Evolutionary conservation across 2,888 invertebrate genomes (phyloP).

Genomic region (Incurvaria masculella): DNA sequence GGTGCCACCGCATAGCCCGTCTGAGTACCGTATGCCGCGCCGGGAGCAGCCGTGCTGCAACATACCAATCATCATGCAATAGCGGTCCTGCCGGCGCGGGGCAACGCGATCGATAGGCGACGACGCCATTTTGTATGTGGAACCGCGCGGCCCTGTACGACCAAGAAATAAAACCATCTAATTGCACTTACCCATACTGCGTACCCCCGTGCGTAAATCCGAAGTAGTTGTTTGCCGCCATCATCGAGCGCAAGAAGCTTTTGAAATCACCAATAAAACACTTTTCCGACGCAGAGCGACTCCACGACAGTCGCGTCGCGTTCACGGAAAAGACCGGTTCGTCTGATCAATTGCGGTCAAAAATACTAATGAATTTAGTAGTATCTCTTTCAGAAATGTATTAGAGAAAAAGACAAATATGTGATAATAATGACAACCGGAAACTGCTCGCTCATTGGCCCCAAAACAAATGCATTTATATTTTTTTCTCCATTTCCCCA

Average conservation of each 20-base stretch:
- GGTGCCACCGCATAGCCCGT: constrained; percentile 82
- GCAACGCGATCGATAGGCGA: constrained; percentile 18
- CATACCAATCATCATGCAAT: constrained; percentile 19
- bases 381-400: too few relatives aligned
- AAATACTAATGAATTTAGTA: too few relatives aligned
- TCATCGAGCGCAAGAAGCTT: constrained; percentile 27
- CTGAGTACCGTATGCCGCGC: constrained; percentile 81
- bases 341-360: neutral
- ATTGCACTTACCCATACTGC: constrained; percentile 76
- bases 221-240: constrained; percentile 94
- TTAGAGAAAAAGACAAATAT: too few relatives aligned
- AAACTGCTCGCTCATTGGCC: too few relatives aligned
- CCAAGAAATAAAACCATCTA: constrained; percentile 10
- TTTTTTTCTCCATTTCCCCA: too few relatives aligned
- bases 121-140: constrained; percentile 50
- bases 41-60: constrained; percentile 66
- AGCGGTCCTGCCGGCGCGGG: constrained; percentile 34
- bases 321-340: neutral
- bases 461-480: too few relatives aligned
- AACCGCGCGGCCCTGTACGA: constrained; percentile 16
- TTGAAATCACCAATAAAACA: neutral
- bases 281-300: neutral
- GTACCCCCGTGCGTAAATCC: constrained; percentile 93
- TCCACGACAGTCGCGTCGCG: neutral
- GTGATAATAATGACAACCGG: too few relatives aligned